Base-by-base conservation (phyloP, 2,113 vertebrate genomes). In the Genyomyrus donnyi region DNA sequence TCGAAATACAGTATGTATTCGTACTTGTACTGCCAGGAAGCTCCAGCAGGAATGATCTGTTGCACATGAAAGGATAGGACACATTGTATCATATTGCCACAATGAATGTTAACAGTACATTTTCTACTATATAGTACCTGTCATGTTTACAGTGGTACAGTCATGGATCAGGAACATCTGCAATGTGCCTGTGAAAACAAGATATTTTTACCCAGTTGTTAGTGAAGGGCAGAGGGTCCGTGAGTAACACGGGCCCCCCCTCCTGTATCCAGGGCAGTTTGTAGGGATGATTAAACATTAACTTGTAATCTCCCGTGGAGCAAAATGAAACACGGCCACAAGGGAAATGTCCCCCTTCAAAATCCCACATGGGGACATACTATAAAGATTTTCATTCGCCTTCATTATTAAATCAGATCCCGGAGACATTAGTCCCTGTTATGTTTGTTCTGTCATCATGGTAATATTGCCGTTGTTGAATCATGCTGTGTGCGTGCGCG, bases 391-490 rank as follows among this genome's bases (percentile, higher is more conserved):
- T 93, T 91, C 91, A 85, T 91, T 92, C 92, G 90, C 92, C 85
- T 89, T 93, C 91, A 93, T 94, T 93, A 92, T 91, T 93, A 90
- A 91, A 91, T 92, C 91, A 90, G 58, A n/a, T 89, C 91, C 91
- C 66, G 35, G 48, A 92, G 92, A 91, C 80, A 92, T 42, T 87
- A 87, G 56, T 91, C 90, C 88, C 87, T 85, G 5, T 80, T 84
- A 15, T 80, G 56, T 77, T 58, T 83, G 84, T 89, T 27, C 84
- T 35, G 21, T 42, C 42, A 49, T 21, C 42, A 88, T 80, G 70
- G 80, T 87, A 49, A 87, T 49, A 17, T 42, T 84, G 17, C n/a
- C 13, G 19, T 90, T 92, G 87, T 91, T 46, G 90, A 56, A 89
- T 13, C 87, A 42, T 49, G 84, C 86, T 8, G 8, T 48, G 83